phyloP scores from a whole-genome alignment of 2,888 invertebrate species.

The Sacculina carcini region DNA sequence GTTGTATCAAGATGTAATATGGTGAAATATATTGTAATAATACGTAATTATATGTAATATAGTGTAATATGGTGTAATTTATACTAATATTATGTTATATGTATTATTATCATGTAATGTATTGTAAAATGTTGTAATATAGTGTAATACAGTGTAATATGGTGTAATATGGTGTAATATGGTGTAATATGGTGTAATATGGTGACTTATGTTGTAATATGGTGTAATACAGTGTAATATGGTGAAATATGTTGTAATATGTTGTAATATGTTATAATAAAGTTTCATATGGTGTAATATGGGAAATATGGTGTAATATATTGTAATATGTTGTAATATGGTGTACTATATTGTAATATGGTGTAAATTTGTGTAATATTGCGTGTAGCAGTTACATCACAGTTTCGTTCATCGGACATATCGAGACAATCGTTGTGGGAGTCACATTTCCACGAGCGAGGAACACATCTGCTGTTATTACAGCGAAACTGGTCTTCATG shows the following conservation, averaged over 20 bases:
- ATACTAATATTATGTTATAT: not conserved
- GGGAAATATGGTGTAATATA: not conserved
- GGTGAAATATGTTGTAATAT: not conserved
- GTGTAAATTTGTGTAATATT: not conserved
- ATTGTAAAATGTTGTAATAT: not conserved
- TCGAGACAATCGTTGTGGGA: slow-evolving; percentile 52
- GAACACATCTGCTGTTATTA: slow-evolving; percentile 75
- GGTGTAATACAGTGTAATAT: not conserved
- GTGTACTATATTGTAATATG: not conserved
- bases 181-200: not conserved
- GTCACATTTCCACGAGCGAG: slow-evolving; percentile 29
- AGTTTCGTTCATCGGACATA: slow-evolving; percentile 64
- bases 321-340: not conserved
- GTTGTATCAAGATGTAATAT: no score
- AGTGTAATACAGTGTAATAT: not conserved
- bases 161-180: not conserved
- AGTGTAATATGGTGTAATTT: not conserved
- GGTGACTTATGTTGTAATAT: not conserved
- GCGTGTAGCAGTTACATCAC: slow-evolving; percentile 18
- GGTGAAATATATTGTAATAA: not conserved
- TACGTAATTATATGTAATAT: not conserved
- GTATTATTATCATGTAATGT: not conserved
- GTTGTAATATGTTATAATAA: not conserved
- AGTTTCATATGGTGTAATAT: not conserved
- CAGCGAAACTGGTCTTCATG: slow-evolving; percentile 76